Conservation (phyloP, 2,888 invertebrate genomes). For the Fragum sueziense region DNA sequence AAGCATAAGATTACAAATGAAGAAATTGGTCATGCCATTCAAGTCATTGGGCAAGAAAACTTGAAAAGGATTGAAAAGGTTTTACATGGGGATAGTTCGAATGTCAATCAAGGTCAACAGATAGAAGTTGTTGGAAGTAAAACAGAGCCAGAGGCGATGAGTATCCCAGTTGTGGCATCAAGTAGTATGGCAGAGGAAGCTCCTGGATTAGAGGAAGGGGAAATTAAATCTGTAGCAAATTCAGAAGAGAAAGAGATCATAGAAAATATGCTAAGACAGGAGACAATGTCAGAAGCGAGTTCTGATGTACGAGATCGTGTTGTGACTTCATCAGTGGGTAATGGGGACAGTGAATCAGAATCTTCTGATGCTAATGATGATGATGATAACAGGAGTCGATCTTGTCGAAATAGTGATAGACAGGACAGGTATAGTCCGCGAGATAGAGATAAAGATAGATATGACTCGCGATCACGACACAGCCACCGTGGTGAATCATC, state of each 20-base stretch:
- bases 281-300: conserved; percentile 4
- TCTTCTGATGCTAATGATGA: neutral
- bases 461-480: conserved; percentile 31
- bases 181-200: neutral
- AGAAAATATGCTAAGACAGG: conserved; percentile 11
- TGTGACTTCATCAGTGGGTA: neutral
- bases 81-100: conserved; percentile 23
- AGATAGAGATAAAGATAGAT: conserved; percentile 14
- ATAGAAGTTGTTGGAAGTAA: conserved; percentile 46
- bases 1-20: conserved; percentile 44
- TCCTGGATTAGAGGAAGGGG: neutral
- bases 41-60: conserved; percentile 58
- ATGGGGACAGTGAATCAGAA: conserved; percentile 5
- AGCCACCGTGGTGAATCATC: conserved; percentile 22
- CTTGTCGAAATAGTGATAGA: neutral
- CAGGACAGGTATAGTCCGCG: conserved; percentile 13
- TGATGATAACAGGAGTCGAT: neutral
- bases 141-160: neutral
- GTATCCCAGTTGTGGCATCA: conserved; percentile 22
- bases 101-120: conserved; percentile 21
- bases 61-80: conserved; percentile 46
- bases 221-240: neutral
- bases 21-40: conserved; percentile 56
- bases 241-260: neutral
- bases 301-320: neutral